These are phyloP conservation scores for Medauroidea extradentata DNA, from an alignment of 1,140 invertebrate species.

Conservation along the genomic window DNA sequence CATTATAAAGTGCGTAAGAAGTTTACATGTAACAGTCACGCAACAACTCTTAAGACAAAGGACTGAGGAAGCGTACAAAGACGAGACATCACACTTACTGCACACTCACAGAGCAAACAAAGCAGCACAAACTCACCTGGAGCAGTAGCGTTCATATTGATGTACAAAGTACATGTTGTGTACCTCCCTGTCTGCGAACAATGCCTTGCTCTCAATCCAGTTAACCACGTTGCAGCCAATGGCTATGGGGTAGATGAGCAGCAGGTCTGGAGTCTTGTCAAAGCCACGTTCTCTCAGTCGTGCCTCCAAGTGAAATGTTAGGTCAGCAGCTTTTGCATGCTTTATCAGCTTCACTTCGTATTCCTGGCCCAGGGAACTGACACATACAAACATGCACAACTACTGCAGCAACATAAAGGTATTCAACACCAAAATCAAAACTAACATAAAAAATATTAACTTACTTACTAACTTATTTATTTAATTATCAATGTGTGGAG, in stretches of 20 bases:
- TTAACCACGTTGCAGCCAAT: slow-evolving; percentile 82
- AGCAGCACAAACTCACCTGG: slow-evolving; percentile 54
- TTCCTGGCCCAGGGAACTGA: slow-evolving; percentile 66
- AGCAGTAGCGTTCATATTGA: slow-evolving; percentile 88
- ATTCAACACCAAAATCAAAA: too few relatives aligned
- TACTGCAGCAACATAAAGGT: too few relatives aligned
- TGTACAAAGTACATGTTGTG: slow-evolving; percentile 82
- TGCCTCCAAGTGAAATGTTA: slow-evolving; percentile 76
- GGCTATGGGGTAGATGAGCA: slow-evolving; percentile 84
- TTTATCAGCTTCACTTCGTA: slow-evolving; percentile 66
- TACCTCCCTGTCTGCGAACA: slow-evolving; percentile 79
- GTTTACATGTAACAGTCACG: too few relatives aligned
- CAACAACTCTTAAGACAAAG: slow-evolving; percentile 1
- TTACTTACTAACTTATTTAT: too few relatives aligned
- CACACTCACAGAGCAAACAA: neutral
- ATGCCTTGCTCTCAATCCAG: slow-evolving; percentile 96
- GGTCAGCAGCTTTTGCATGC: slow-evolving; percentile 51
- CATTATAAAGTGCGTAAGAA: too few relatives aligned
- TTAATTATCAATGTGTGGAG: too few relatives aligned
- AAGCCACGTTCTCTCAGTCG: slow-evolving; percentile 75
- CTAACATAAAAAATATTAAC: too few relatives aligned
- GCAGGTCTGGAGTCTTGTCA: slow-evolving; percentile 94
- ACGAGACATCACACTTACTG: too few relatives aligned
- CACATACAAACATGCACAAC: too few relatives aligned
- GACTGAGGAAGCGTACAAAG: slow-evolving; percentile 2